Conservation (phyloP, 1,140 invertebrate species). For the Pseudobourletiella spinata region DNA sequence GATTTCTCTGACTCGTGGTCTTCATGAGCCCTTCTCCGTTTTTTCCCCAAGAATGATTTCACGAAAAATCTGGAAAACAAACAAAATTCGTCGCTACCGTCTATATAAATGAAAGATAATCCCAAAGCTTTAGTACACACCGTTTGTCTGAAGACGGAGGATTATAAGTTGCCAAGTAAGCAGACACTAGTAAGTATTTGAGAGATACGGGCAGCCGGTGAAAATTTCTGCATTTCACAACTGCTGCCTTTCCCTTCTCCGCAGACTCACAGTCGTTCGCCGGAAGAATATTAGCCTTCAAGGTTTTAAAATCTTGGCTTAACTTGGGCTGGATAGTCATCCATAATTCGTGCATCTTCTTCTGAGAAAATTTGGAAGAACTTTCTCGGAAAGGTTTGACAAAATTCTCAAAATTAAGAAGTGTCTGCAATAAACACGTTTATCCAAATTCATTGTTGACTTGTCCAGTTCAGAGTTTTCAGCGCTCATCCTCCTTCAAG, state of each 20-base stretch:
- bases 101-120: not conserved
- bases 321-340: not conserved
- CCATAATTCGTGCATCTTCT: not conserved
- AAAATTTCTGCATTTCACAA: not conserved
- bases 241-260: not conserved
- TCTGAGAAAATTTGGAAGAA: not conserved
- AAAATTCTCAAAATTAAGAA: not conserved
- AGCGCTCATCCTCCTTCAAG: too few species aligned
- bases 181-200: constrained; percentile 1
- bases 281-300: constrained; percentile 1
- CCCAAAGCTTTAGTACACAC: not conserved
- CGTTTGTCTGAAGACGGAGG: not conserved
- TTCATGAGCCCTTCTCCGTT: not conserved
- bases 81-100: not conserved
- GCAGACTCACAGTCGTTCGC: not conserved
- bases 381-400: not conserved
- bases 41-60: not conserved
- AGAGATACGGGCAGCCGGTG: not conserved
- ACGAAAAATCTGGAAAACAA: not conserved
- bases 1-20: not conserved
- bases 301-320: not conserved
- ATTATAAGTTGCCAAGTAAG: constrained; percentile 5
- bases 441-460: too few species aligned
- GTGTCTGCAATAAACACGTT: not conserved
- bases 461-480: too few species aligned